Evolutionary conservation across 2,113 vertebrate genomes (phyloP).

Genomic region (Enhydra lutris): DNA sequence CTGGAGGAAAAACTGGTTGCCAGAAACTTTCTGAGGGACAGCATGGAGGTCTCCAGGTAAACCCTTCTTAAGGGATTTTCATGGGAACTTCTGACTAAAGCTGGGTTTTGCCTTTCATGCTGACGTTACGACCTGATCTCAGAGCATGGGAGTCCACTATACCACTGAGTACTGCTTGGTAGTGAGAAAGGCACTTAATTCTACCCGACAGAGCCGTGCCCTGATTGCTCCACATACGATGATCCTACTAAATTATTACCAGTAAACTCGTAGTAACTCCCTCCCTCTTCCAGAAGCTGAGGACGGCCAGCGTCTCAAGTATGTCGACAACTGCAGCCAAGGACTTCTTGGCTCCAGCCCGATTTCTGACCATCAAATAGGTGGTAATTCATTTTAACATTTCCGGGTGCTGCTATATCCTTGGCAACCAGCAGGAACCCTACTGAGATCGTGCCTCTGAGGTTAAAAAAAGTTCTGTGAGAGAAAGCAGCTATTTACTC

Average conservation of each 20-base stretch:
- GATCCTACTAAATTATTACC: neutral
- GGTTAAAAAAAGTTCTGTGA: neutral
- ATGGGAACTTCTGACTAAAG: neutral
- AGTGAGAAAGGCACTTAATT: neutral
- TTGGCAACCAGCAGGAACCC: neutral
- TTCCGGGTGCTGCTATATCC: neutral
- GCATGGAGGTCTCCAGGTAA: neutral
- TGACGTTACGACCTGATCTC: neutral
- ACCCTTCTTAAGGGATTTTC: neutral
- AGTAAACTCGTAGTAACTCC: neutral
- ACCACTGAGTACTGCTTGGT: neutral
- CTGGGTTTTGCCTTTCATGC: neutral
- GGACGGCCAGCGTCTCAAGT: neutral
- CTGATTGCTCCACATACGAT: neutral
- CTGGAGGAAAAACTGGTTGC: neutral
- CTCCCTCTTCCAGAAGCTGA: neutral
- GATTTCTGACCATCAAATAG: neutral
- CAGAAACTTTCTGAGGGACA: neutral
- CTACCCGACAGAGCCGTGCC: neutral
- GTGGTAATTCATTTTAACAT: neutral
- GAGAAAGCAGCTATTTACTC: neutral
- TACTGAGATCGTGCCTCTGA: neutral
- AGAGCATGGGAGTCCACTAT: neutral
- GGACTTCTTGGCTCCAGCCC: neutral
- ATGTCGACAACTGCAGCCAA: neutral